Evolutionary conservation across 2,888 invertebrate species (phyloP), one percentile per base, ranked within the genome.

Genomic region (Archips xylosteana): DNA sequence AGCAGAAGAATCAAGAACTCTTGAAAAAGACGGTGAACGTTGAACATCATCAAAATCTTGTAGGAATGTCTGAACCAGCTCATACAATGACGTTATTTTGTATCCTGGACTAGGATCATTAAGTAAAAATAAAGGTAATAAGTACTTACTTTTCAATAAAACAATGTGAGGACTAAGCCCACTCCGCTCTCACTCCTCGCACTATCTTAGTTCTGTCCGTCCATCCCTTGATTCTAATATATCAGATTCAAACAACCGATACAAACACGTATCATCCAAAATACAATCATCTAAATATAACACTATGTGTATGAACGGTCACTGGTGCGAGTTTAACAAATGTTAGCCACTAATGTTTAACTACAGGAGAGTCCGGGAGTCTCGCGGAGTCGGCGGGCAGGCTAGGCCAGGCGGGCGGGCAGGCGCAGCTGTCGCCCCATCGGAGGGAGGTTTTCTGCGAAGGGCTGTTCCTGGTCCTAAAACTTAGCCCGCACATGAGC

Each of bases 371-470:
- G 74, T 77, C 76, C 74, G 75, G 68, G 75, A 69, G 75, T 62
- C 63, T 54, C 57, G 57, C 57, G 57, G 67, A 75, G 75, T 61
- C 75, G 36, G 75, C 54, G 69, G 60, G 45, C 57, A 51, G 60
- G 47, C 66, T 64, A 63, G 62, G 66, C 73, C 51, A 54, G 77
- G 75, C 73, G 76, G 71, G 74, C 75, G 76, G 75, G 59, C 76
- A 76, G 70, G 75, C 78, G 85, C 98, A 98, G 95, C 98, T 98
- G 95, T 98, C 98, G 94, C 98, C 98, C 98, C 98, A 98, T 95
- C 98, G 97, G 89, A 98, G 97, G 94, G 98, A 98, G 95, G 98
- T 98, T 96, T 98, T 98, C 96, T 98, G 98, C 95, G 98, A 98
- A 96, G 98, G 98, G 96, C 97, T 98, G 95, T 98, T 98, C 95